Percentiles rank a stretch among this genome's conserved stretches.
phyloP scores from a whole-genome alignment of 2,797 vertebrate genomes.

The Aulostomus chinensis region DNA sequence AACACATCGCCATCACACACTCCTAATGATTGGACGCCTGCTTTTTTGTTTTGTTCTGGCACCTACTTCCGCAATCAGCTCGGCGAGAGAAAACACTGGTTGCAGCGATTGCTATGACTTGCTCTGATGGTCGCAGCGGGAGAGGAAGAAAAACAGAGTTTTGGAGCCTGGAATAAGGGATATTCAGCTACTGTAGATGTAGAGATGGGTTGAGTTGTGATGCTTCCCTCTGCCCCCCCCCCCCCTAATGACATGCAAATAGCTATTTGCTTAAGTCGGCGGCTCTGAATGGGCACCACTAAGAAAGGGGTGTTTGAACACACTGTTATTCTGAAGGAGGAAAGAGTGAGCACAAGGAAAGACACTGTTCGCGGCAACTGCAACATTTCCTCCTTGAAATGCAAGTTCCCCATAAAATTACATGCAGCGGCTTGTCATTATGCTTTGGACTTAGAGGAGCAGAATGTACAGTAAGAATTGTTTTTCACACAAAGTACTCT shows the following conservation, averaged over 20 bases:
- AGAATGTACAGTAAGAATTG: slow-evolving; percentile 37
- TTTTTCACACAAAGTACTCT: slow-evolving; percentile 37
- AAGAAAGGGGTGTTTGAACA: slow-evolving; percentile 68
- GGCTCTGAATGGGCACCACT: slow-evolving; percentile 67
- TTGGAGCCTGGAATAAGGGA: slow-evolving; percentile 49
- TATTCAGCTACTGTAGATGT: slow-evolving; percentile 52
- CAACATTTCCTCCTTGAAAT: slow-evolving; percentile 42
- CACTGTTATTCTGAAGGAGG: slow-evolving; percentile 49
- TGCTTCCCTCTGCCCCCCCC: slow-evolving; percentile 56
- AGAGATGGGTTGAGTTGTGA: slow-evolving; percentile 56
- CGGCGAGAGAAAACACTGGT: slow-evolving; percentile 68
- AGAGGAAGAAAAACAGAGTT: slow-evolving; percentile 49
- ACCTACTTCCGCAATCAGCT: slow-evolving; percentile 62
- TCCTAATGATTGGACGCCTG: slow-evolving; percentile 63
- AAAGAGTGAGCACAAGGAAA: slow-evolving; percentile 18
- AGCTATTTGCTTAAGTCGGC: slow-evolving; percentile 72
- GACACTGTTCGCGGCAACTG: no score
- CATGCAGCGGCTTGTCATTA: slow-evolving; percentile 33
- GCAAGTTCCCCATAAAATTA: slow-evolving; percentile 38
- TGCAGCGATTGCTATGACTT: slow-evolving; percentile 72
- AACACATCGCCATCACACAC: slow-evolving; percentile 56
- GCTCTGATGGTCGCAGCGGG: slow-evolving; percentile 63
- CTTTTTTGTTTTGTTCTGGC: slow-evolving; percentile 74
- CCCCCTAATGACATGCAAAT: slow-evolving; percentile 68
- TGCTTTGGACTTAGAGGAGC: slow-evolving; percentile 51